Evolutionary conservation across 2,888 invertebrate species (phyloP).

Genomic region (Aquatica leii): DNA sequence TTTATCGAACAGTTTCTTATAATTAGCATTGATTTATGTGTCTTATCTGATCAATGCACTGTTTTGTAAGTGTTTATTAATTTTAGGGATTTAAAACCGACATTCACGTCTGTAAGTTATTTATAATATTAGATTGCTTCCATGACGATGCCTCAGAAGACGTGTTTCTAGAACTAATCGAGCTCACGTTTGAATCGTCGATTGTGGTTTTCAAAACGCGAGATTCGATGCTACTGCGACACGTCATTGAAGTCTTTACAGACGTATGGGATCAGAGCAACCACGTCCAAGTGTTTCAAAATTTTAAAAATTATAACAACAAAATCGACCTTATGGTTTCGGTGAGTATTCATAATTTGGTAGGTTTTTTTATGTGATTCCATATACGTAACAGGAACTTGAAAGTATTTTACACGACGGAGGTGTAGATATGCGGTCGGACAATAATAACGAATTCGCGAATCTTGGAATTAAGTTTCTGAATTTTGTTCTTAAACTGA

Average conservation of each 20-base stretch:
- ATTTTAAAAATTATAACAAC: constrained; percentile 52
- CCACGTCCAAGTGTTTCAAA: constrained; percentile 36
- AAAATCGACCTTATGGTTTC: constrained; percentile 58
- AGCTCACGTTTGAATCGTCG: constrained; percentile 63
- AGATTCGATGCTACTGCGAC: constrained; percentile 62
- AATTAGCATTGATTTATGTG: no score
- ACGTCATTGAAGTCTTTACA: constrained; percentile 65
- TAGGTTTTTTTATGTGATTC: constrained; percentile 12
- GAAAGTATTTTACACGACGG: constrained; percentile 47
- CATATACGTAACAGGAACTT: constrained; percentile 41
- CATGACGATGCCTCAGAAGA: constrained; percentile 62
- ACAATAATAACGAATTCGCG: constrained; percentile 61
- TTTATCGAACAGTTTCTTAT: no score
- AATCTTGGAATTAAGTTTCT: constrained; percentile 64
- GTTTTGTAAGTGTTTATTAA: not conserved
- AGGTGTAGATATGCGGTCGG: constrained; percentile 35
- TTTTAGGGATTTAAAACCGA: constrained; percentile 58
- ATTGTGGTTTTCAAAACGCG: constrained; percentile 59
- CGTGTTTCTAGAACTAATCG: constrained; percentile 61
- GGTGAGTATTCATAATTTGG: constrained; percentile 40
- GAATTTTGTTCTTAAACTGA: constrained; percentile 60
- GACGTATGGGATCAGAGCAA: constrained; percentile 60
- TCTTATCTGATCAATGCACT: no score
- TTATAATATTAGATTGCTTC: constrained; percentile 64
- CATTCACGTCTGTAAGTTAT: constrained; percentile 65